Percentiles rank a stretch among this genome's conserved stretches.
These are phyloP conservation scores for Tetragonisca angustula DNA, from an alignment of 2,888 invertebrate genomes.

Conservation along the genomic window DNA sequence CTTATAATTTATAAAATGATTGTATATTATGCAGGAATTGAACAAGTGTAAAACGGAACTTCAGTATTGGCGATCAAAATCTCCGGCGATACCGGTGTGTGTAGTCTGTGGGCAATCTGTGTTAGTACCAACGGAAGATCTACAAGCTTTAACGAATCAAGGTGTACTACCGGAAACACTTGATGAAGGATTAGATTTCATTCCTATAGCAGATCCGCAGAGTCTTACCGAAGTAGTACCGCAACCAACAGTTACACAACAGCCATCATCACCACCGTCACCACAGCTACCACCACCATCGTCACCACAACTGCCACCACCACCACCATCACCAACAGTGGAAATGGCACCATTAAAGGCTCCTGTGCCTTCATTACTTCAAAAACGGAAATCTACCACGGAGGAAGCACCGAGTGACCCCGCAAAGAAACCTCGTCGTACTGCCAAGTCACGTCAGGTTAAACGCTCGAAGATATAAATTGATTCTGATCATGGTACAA, in stretches of 20 bases:
- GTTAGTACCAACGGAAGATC: conserved; percentile 86
- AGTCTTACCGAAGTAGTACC: conserved; percentile 76
- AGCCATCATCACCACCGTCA: conserved; percentile 47
- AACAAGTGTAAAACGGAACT: conserved; percentile 96
- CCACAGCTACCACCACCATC: conserved; percentile 58
- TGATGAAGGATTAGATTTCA: conserved; percentile 82
- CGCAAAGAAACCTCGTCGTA: conserved; percentile 79
- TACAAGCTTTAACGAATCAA: conserved; percentile 87
- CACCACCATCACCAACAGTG: conserved; percentile 60
- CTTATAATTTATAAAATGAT: not conserved
- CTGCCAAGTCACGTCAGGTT: conserved; percentile 80
- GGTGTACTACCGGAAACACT: conserved; percentile 86
- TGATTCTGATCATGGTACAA: conserved; percentile 80
- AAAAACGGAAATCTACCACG: conserved; percentile 79
- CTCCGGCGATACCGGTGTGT: conserved; percentile 91
- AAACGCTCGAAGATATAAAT: conserved; percentile 82
- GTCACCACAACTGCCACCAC: conserved; percentile 17
- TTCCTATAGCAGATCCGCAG: conserved; percentile 83
- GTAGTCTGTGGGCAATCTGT: conserved; percentile 89
- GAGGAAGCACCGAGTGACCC: conserved; percentile 73
- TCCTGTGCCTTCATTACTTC: conserved; percentile 74
- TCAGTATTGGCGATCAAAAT: conserved; percentile 96
- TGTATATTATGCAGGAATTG: conserved; percentile 87
- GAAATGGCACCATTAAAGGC: conserved; percentile 82
- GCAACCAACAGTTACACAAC: conserved; percentile 64